phyloP scores from a whole-genome alignment of 1,140 invertebrate genomes.

The Calephelis nemesis region DNA sequence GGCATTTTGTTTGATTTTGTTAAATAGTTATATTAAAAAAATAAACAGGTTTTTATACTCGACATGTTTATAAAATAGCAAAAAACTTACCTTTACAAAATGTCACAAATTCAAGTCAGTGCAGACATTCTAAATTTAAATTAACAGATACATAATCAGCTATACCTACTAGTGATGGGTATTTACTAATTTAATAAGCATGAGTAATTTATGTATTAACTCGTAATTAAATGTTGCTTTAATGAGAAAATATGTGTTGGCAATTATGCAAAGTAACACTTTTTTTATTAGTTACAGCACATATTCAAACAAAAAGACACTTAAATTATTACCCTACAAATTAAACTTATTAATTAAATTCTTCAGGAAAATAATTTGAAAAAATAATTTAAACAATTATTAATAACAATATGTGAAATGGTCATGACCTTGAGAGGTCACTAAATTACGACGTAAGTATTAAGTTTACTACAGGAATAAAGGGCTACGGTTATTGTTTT shows the following conservation, averaged over 20 bases:
- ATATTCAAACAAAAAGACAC: too few species aligned
- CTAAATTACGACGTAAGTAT: conserved; percentile 32
- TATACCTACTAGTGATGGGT: not conserved
- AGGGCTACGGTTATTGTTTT: not conserved
- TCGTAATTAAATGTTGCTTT: too few species aligned
- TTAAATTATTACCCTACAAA: too few species aligned
- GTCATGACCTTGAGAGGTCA: conserved; percentile 69
- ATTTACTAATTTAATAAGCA: not conserved
- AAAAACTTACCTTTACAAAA: conserved; percentile 49
- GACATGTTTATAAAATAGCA: conserved; percentile 50
- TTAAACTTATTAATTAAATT: too few species aligned
- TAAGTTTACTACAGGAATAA: not conserved
- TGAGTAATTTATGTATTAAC: not conserved
- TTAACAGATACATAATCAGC: not conserved
- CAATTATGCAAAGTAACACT: too few species aligned
- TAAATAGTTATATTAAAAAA: conserved; percentile 43
- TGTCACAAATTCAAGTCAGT: conserved; percentile 28
- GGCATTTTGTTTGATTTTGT: conserved; percentile 48
- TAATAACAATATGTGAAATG: conserved; percentile 2
- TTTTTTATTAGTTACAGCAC: too few species aligned
- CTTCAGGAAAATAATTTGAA: not conserved
- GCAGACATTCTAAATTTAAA: conserved; percentile 26
- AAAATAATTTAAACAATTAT: not conserved
- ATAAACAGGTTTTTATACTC: conserved; percentile 50
- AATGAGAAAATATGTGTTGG: too few species aligned